Percentiles rank a stretch among this genome's conserved stretches.
phyloP scores from a whole-genome alignment of 2,113 vertebrate species.

The Megaceryle maxima region DNA sequence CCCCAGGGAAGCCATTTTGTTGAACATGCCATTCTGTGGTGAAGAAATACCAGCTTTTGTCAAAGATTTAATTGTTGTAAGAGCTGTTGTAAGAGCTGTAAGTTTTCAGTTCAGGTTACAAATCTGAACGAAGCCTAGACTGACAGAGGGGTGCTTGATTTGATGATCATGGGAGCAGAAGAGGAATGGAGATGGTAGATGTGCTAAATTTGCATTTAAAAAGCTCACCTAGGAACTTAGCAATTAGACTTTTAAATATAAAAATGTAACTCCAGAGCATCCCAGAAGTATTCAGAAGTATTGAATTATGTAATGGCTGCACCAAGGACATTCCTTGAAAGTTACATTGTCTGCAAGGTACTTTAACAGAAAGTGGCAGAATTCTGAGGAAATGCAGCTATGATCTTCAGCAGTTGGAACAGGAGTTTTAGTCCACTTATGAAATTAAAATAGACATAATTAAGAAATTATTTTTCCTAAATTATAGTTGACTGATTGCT shows the following conservation, averaged over 20 bases:
- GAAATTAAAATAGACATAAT: neutral
- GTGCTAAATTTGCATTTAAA: constrained; percentile 65
- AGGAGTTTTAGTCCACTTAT: neutral
- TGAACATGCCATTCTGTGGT: constrained; percentile 25
- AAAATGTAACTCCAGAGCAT: constrained; percentile 56
- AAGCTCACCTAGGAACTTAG: constrained; percentile 62
- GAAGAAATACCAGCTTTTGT: constrained; percentile 56
- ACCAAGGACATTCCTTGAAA: constrained; percentile 58
- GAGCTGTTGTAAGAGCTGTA: constrained; percentile 45
- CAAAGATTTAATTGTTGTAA: constrained; percentile 56
- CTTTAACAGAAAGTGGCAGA: neutral
- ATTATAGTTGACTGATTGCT: neutral
- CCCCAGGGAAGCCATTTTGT: constrained; percentile 56
- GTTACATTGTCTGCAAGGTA: constrained; percentile 12
- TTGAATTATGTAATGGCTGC: constrained; percentile 60
- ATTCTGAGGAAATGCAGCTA: neutral
- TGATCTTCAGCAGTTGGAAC: neutral
- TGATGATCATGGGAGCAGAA: constrained; percentile 57
- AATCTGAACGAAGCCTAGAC: constrained; percentile 51
- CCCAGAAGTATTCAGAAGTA: constrained; percentile 57
- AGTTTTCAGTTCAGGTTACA: constrained; percentile 56
- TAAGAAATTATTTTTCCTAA: neutral
- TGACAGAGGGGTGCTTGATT: constrained; percentile 53
- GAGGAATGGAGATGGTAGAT: constrained; percentile 49
- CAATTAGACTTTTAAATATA: constrained; percentile 67